Percentiles rank a stretch among this genome's conserved stretches.
phyloP scores from a whole-genome alignment of 2,797 vertebrate genomes.

The Steatocranus sp. region DNA sequence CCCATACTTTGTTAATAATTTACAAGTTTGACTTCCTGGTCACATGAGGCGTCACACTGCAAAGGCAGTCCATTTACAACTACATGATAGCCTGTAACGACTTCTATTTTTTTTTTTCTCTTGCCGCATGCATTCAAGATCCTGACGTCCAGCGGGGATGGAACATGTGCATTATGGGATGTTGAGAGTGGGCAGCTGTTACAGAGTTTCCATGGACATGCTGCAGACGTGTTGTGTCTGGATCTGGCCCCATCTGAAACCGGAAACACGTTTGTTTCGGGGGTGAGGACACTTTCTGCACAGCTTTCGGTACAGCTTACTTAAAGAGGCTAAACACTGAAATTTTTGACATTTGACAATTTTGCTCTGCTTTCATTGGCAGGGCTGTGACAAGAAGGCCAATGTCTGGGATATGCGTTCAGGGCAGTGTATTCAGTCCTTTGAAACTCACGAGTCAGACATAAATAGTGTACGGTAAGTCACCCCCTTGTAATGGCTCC shows the following conservation, averaged over 20 bases:
- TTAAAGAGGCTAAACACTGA: background rate
- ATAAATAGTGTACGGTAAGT: conserved; percentile 97
- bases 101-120: background rate
- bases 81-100: background rate
- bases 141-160: conserved; percentile 95
- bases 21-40: conserved; percentile 23
- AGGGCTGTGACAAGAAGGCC: conserved; percentile 99
- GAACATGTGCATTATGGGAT: conserved; percentile 97
- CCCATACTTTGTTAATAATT: conserved; percentile 46
- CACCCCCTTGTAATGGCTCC: background rate
- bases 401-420: conserved; percentile 99
- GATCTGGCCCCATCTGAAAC: conserved; percentile 98
- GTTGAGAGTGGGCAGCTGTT: conserved; percentile 97
- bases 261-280: conserved; percentile 96
- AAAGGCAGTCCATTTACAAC: conserved; percentile 35
- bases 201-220: conserved; percentile 99
- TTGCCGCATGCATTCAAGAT: conserved; percentile 74
- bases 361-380: background rate
- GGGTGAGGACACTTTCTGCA: conserved; percentile 76
- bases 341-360: background rate
- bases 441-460: conserved; percentile 98
- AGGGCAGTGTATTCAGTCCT: conserved; percentile 96
- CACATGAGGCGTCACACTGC: conserved; percentile 30
- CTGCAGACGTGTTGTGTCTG: conserved; percentile 95
- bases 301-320: background rate